Conservation (phyloP, 2,888 invertebrate species). For the Tridacna gigas region DNA sequence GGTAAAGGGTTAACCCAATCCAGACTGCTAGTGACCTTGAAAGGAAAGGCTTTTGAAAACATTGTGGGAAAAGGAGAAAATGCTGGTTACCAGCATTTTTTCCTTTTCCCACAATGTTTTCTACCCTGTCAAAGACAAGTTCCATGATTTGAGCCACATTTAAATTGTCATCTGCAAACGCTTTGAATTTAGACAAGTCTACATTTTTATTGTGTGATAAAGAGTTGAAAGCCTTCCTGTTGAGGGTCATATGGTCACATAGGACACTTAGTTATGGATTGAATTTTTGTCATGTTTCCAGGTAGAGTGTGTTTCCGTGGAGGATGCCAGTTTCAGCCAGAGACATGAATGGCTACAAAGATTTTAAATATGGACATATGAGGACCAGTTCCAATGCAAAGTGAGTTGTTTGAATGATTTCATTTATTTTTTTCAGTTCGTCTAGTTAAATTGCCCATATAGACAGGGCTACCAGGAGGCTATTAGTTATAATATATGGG, state of each 20-base stretch:
- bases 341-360: slow-evolving; percentile 72
- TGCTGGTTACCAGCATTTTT: background rate
- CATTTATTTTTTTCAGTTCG: background rate
- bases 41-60: background rate
- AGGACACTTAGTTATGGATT: too few species aligned
- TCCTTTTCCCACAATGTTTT: slow-evolving; percentile 10
- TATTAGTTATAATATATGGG: too few species aligned
- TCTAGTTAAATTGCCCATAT: background rate
- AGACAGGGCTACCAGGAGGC: background rate
- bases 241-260: too few species aligned
- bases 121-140: too few species aligned
- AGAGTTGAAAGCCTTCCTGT: too few species aligned
- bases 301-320: slow-evolving; percentile 27
- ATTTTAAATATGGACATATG: slow-evolving; percentile 65
- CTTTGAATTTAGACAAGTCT: too few species aligned
- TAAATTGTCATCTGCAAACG: too few species aligned
- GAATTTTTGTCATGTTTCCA: slow-evolving; percentile 34
- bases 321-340: slow-evolving; percentile 72
- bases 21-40: too few species aligned
- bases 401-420: slow-evolving; percentile 38
- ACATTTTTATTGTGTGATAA: too few species aligned
- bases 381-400: slow-evolving; percentile 64
- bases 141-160: too few species aligned
- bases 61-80: background rate
- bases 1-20: too few species aligned